Evolutionary conservation across 1,140 invertebrate species (phyloP).

Genomic region (Anastatus disparis): DNA sequence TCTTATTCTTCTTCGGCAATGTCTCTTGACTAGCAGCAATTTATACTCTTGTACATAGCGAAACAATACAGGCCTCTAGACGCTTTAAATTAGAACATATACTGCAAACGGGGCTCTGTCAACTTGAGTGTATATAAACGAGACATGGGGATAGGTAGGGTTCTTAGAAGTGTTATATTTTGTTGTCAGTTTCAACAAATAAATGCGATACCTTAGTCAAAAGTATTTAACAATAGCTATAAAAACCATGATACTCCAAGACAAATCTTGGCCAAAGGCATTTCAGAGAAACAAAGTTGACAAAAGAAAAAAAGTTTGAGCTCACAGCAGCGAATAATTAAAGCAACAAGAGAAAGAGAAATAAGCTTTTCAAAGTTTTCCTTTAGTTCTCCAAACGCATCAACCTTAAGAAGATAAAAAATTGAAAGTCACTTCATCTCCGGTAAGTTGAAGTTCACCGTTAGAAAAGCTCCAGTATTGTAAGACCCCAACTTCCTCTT

Average conservation of each 20-base stretch:
- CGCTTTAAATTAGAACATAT: slow-evolving; percentile 18
- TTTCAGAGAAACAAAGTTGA: no score
- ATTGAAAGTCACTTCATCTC: slow-evolving; percentile 13
- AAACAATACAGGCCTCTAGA: neutral
- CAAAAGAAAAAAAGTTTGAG: neutral
- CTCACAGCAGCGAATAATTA: neutral
- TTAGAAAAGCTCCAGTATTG: neutral
- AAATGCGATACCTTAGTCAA: no score
- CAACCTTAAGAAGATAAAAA: slow-evolving; percentile 15
- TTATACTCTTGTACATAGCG: neutral
- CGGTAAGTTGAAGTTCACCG: neutral
- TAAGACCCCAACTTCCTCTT: neutral
- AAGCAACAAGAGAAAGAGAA: neutral
- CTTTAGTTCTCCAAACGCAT: no score
- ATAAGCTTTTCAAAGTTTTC: no score
- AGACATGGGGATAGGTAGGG: no score
- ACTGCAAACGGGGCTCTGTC: no score
- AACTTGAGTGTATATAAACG: no score
- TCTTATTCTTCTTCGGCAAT: neutral
- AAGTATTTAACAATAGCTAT: no score
- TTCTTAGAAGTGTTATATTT: no score
- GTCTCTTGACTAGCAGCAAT: neutral
- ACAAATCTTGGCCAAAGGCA: neutral
- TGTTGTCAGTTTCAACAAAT: no score
- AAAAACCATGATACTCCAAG: no score